phyloP scores from a whole-genome alignment of 1,140 invertebrate species.

The Nasonia giraulti region DNA sequence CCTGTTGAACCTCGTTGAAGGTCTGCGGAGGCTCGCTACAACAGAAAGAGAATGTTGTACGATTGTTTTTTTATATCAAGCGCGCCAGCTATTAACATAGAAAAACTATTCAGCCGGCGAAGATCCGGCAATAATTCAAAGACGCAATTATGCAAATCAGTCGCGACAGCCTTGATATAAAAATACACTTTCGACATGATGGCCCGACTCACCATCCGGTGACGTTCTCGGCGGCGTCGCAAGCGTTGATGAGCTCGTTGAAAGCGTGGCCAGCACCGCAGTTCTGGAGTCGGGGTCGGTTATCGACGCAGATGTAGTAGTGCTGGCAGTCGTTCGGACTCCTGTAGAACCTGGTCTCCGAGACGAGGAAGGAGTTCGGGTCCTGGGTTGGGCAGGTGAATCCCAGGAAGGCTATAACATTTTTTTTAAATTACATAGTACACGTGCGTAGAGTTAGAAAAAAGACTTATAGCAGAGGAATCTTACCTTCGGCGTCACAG shows the following conservation, averaged over 20 bases:
- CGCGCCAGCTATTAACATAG: neutral
- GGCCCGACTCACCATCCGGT: conserved; percentile 77
- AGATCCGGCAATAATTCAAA: no score
- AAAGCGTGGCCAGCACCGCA: conserved; percentile 88
- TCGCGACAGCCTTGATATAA: neutral
- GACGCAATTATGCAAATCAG: neutral
- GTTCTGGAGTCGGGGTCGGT: conserved; percentile 81
- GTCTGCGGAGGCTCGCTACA: conserved; percentile 45
- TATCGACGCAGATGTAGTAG: conserved; percentile 88
- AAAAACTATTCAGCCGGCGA: neutral
- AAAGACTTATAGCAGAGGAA: conserved; percentile 37
- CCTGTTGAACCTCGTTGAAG: neutral
- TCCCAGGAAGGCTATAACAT: conserved; percentile 77
- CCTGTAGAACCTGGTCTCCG: conserved; percentile 76
- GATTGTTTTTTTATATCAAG: neutral
- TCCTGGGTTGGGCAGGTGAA: conserved; percentile 79
- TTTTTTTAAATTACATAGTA: neutral
- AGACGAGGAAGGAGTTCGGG: conserved; percentile 71
- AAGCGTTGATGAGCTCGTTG: conserved; percentile 83
- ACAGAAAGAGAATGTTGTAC: conserved; percentile 4
- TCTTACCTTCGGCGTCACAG: conserved; percentile 84
- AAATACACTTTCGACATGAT: neutral
- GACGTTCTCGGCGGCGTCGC: conserved; percentile 86
- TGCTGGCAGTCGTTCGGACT: conserved; percentile 83
- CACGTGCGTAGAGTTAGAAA: neutral